phyloP scores from a whole-genome alignment of 2,888 invertebrate genomes.

The Sclerodermus sp. region DNA sequence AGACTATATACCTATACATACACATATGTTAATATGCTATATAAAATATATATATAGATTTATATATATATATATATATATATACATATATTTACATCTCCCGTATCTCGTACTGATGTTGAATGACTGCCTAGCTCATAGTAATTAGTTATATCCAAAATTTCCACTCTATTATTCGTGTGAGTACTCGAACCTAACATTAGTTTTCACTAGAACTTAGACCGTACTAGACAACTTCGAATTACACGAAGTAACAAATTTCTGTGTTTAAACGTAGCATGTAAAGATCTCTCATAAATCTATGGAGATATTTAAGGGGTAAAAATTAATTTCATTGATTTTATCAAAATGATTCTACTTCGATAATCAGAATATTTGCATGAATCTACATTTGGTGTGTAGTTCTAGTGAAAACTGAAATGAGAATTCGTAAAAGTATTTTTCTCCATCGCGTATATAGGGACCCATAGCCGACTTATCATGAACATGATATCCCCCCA shows the following conservation, averaged over 20 bases:
- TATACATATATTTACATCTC: conserved; percentile 25
- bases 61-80: conserved; percentile 18
- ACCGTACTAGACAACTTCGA: no score
- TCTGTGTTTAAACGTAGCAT: no score
- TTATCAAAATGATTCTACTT: conserved; percentile 1
- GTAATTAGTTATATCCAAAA: conserved; percentile 41
- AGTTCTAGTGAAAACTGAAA: conserved; percentile 47
- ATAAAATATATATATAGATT: no score
- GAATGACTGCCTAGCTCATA: conserved; percentile 56
- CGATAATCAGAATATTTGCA: conserved; percentile 14
- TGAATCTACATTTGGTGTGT: conserved; percentile 18
- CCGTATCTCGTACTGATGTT: conserved; percentile 49
- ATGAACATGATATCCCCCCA: no score
- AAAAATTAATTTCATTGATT: conserved; percentile 3
- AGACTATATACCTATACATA: conserved; percentile 21
- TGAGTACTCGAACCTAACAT: conserved; percentile 32
- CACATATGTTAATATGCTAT: no score
- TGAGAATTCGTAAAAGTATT: conserved; percentile 12
- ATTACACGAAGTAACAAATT: no score
- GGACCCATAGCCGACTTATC: conserved; percentile 5
- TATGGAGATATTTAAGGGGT: conserved; percentile 6
- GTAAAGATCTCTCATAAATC: no score
- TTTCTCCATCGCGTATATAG: conserved; percentile 1
- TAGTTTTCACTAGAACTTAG: conserved; percentile 49
- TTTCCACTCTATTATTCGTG: conserved; percentile 35